Base-by-base conservation (phyloP, 1,140 invertebrate species). In the Pseudobourletiella spinata region DNA sequence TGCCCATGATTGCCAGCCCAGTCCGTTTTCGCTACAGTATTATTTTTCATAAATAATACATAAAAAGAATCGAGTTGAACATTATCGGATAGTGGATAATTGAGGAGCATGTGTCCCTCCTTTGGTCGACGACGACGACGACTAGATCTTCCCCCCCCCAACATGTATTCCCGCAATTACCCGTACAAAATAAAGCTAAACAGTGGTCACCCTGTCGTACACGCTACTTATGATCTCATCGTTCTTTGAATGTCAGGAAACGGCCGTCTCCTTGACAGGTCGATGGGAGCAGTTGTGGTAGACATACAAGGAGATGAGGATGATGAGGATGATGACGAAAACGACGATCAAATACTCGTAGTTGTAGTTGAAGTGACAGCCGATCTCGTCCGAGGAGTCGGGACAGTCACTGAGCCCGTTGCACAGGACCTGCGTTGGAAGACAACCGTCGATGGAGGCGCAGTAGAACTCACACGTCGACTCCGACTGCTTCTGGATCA, bases 221-320 rank as follows among this genome's bases (percentile, higher is more conserved):
- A 55, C 32, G 18, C 20, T 55, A 32, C 28, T 32, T 6, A 55
- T 35, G 18, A 55, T 32, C 52, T 55, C 52, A 24, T 55, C 52
- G 39, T 55, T 55, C 52, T 55, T 55, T 55, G 39, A 55, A 25
- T 55, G 52, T 55, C 52, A 55, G 22, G 52, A 55, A n/a, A 32
- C 52, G 30, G 28, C 52, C 6, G 25, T 35, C 22, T 22, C 52
- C 18, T 55, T 55, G 22, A 35, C 29, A 3, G 8, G 15, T 2
- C 52, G 6, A 20, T 32, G 26, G 28, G 3, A 2, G 11, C 52
- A 55, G 22, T 55, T 55, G 25, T 55, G 52, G 22, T 55, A 55
- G 39, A 55, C 39, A 32, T 32, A 55, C 3, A 55, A 26, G 25
- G 28, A 32, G 18, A 55, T 32, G 8, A 55, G 32, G 3, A 6